Percentiles rank a stretch among this genome's conserved stretches.
Evolutionary conservation across 2,113 vertebrate genomes (phyloP).

Genomic region (Catharus fuscescens): DNA sequence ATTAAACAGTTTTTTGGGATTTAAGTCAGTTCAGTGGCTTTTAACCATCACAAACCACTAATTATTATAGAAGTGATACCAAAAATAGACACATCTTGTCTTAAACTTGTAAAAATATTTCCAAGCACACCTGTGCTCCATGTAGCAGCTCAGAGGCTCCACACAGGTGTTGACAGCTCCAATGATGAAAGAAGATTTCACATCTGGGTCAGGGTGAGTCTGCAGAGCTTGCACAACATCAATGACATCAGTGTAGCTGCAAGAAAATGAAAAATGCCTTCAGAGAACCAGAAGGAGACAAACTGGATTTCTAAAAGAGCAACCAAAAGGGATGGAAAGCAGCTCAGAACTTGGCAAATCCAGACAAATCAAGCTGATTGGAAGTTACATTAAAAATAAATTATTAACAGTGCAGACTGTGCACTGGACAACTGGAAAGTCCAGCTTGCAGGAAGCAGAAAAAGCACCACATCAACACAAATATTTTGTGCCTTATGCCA

Average conservation of each 20-base stretch:
- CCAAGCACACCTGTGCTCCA: constrained; percentile 88
- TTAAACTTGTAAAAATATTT: neutral
- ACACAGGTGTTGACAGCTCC: constrained; percentile 88
- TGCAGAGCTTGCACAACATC: constrained; percentile 91
- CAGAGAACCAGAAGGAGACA: neutral
- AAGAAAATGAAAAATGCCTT: neutral
- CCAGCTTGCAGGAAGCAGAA: neutral
- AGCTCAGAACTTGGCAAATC: neutral
- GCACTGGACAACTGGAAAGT: neutral
- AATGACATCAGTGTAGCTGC: constrained; percentile 89
- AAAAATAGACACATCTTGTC: neutral
- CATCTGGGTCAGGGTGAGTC: constrained; percentile 86
- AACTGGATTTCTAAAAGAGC: neutral
- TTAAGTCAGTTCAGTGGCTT: neutral
- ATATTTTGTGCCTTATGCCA: neutral
- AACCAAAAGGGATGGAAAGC: neutral
- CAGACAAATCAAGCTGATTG: neutral
- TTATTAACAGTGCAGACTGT: neutral
- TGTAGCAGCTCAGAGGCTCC: constrained; percentile 88
- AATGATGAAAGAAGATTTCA: constrained; percentile 82
- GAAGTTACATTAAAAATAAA: neutral
- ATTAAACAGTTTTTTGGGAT: neutral
- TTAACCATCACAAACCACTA: neutral
- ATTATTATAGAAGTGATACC: neutral
- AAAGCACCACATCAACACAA: neutral